phyloP scores from a whole-genome alignment of 2,113 vertebrate genomes.

The Gymnogyps californianus region DNA sequence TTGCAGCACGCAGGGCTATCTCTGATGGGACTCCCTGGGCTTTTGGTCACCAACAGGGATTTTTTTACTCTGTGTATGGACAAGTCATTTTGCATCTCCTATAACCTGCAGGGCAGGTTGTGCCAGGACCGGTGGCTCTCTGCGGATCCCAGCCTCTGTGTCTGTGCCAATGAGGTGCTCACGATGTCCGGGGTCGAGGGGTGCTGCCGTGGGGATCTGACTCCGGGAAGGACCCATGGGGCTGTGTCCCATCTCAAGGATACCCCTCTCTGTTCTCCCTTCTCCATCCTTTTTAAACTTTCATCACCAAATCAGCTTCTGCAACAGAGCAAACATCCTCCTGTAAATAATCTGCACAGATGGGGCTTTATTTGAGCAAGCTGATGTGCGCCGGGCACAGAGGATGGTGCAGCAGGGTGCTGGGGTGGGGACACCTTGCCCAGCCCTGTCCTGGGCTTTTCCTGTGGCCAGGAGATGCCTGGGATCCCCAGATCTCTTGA shows the following conservation, averaged over 20 bases:
- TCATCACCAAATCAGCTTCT: neutral
- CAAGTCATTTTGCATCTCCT: neutral
- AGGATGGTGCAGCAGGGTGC: neutral
- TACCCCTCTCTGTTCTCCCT: neutral
- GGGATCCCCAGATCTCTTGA: neutral
- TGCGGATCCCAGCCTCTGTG: neutral
- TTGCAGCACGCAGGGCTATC: rapidly evolving
- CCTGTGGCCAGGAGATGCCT: neutral
- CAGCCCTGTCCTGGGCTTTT: neutral
- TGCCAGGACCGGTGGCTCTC: neutral
- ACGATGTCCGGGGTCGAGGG: rapidly evolving
- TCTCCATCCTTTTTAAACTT: slow-evolving; percentile 21
- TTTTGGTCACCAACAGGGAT: neutral
- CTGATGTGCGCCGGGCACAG: neutral
- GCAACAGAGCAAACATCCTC: neutral
- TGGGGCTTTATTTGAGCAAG: slow-evolving; percentile 48
- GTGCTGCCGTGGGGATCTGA: neutral
- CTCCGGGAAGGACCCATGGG: rapidly evolving
- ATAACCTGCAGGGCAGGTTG: neutral
- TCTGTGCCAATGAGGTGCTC: neutral
- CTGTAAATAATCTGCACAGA: slow-evolving; percentile 14
- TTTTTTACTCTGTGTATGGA: neutral
- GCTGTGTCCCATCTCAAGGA: neutral
- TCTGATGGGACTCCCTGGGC: neutral
- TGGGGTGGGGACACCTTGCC: neutral